phyloP scores from a whole-genome alignment of 2,113 vertebrate species.

The Leptodactylus fuscus region DNA sequence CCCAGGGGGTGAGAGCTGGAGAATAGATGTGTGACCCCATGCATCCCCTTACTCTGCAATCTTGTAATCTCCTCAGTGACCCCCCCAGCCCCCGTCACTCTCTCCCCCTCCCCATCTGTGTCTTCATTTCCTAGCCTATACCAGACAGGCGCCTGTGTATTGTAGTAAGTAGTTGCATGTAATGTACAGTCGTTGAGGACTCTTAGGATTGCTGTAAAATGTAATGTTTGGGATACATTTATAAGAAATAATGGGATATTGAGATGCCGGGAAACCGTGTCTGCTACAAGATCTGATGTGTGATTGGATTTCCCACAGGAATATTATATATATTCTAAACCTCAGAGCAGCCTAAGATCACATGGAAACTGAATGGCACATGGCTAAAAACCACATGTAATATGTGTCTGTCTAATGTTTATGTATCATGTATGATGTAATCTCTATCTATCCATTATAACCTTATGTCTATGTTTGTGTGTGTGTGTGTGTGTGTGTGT shows the following conservation, averaged over 20 bases:
- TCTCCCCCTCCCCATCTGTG: background rate
- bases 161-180: too few relatives aligned
- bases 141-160: too few relatives aligned
- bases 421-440: too few relatives aligned
- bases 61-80: background rate
- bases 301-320: slow-evolving; percentile 71
- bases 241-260: slow-evolving; percentile 73
- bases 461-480: too few relatives aligned
- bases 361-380: too few relatives aligned
- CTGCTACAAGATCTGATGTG: too few relatives aligned
- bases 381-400: too few relatives aligned
- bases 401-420: too few relatives aligned
- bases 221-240: slow-evolving; percentile 68
- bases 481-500: too few relatives aligned
- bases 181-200: slow-evolving; percentile 1
- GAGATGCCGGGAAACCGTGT: slow-evolving; percentile 67
- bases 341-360: slow-evolving; percentile 35
- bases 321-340: slow-evolving; percentile 65
- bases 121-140: background rate
- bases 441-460: too few relatives aligned
- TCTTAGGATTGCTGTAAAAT: slow-evolving; percentile 62
- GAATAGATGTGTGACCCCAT: background rate
- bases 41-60: background rate
- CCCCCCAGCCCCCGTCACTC: background rate
- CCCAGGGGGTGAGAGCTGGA: background rate